phyloP scores from a whole-genome alignment of 2,888 invertebrate species.

The Andrena flavipes region DNA sequence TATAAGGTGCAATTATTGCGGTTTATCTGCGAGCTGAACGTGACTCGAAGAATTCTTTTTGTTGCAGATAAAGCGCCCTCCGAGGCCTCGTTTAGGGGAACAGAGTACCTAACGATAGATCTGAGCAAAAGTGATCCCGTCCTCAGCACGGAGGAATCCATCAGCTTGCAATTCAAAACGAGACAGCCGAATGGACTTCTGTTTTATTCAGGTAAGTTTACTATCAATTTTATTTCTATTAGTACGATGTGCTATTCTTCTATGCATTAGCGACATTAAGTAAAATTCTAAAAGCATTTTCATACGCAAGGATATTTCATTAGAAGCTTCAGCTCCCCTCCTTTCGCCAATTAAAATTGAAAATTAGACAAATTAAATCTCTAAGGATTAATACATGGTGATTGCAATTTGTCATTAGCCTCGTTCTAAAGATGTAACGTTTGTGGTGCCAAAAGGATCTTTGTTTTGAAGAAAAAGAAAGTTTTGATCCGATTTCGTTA shows the following conservation, averaged over 20 bases:
- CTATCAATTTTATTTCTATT: not conserved
- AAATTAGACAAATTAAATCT: too few relatives aligned
- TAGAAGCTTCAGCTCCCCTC: too few relatives aligned
- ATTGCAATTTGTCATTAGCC: too few relatives aligned
- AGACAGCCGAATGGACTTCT: conserved; percentile 95
- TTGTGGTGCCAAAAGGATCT: too few relatives aligned
- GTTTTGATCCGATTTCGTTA: too few relatives aligned
- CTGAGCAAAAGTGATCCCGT: conserved; percentile 95
- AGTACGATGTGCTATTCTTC: not conserved
- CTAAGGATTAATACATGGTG: too few relatives aligned
- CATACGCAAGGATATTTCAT: not conserved
- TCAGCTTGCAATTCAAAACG: conserved; percentile 96
- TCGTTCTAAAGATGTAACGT: too few relatives aligned
- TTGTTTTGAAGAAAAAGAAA: too few relatives aligned
- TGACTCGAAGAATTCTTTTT: conserved; percentile 69
- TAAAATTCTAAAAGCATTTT: not conserved
- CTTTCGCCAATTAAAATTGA: too few relatives aligned
- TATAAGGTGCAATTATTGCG: not conserved
- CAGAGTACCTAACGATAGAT: conserved; percentile 96
- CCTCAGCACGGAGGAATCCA: conserved; percentile 95
- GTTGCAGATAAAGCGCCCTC: conserved; percentile 95
- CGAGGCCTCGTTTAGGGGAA: conserved; percentile 96
- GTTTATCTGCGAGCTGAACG: not conserved
- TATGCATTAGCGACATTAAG: conserved; percentile 20
- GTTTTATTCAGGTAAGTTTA: conserved; percentile 93